Percentiles rank a stretch among this genome's conserved stretches.
phyloP scores from a whole-genome alignment of 2,797 vertebrate genomes.

The Calcarius lapponicus region DNA sequence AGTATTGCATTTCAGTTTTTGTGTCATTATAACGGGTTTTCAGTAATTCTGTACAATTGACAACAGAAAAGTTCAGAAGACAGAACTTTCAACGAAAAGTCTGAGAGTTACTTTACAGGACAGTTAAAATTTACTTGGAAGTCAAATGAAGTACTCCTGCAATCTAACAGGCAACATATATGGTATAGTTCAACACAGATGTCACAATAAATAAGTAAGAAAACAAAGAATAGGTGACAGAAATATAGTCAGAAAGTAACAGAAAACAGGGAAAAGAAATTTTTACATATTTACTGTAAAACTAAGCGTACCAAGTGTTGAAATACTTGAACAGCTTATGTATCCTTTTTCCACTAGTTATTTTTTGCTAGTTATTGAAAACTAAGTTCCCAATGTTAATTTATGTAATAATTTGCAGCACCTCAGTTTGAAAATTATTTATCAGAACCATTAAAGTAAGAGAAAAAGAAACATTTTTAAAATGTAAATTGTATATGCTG shows the following conservation, averaged over 20 bases:
- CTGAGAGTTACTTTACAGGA: neutral
- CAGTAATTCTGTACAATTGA: neutral
- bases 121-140: neutral
- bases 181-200: neutral
- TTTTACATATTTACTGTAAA: neutral
- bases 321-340: neutral
- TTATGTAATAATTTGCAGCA: neutral
- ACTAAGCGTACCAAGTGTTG: neutral
- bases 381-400: neutral
- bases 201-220: neutral
- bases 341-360: neutral
- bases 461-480: neutral
- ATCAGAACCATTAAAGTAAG: neutral
- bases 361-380: neutral
- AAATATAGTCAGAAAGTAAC: neutral
- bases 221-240: neutral
- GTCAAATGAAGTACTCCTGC: neutral
- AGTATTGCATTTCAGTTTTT: neutral
- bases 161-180: neutral
- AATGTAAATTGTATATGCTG: neutral
- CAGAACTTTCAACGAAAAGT: neutral
- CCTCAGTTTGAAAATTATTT: neutral
- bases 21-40: neutral
- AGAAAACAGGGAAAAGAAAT: neutral
- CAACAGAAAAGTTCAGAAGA: neutral